phyloP scores from a whole-genome alignment of 2,113 vertebrate genomes.

The Menidia beryllina region DNA sequence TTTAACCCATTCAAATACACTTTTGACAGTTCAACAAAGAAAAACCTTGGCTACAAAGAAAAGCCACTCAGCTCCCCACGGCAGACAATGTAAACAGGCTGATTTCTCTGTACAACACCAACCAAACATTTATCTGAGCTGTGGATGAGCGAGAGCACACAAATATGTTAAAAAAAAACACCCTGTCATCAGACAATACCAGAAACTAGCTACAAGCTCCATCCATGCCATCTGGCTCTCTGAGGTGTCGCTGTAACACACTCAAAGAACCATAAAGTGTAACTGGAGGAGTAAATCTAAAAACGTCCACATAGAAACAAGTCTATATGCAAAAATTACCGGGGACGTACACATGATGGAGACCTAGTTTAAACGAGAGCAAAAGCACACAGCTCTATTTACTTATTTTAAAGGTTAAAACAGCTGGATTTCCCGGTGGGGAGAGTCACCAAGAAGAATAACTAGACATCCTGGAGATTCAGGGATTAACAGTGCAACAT shows the following conservation, averaged over 20 bases:
- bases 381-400: neutral
- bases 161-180: conserved; percentile 19
- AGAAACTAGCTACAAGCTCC: neutral
- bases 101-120: conserved; percentile 98
- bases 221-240: conserved; percentile 50
- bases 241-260: conserved; percentile 84
- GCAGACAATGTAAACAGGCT: conserved; percentile 89
- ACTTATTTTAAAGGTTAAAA: neutral
- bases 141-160: neutral
- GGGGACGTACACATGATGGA: conserved; percentile 1
- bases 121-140: conserved; percentile 75
- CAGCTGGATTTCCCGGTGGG: neutral
- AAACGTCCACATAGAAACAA: neutral
- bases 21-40: neutral
- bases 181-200: conserved; percentile 56
- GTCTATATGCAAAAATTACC: neutral
- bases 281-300: conserved; percentile 23
- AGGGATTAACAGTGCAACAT: neutral
- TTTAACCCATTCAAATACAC: conserved; percentile 76
- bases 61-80: conserved; percentile 19
- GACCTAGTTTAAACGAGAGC: conserved; percentile 3
- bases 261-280: conserved; percentile 72
- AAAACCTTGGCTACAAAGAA: neutral
- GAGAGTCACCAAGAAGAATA: neutral
- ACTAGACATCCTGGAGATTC: conserved; percentile 3